These are phyloP conservation scores for Lutjanus argentimaculatus DNA, from an alignment of 2,797 vertebrate genomes.

Conservation along the genomic window DNA sequence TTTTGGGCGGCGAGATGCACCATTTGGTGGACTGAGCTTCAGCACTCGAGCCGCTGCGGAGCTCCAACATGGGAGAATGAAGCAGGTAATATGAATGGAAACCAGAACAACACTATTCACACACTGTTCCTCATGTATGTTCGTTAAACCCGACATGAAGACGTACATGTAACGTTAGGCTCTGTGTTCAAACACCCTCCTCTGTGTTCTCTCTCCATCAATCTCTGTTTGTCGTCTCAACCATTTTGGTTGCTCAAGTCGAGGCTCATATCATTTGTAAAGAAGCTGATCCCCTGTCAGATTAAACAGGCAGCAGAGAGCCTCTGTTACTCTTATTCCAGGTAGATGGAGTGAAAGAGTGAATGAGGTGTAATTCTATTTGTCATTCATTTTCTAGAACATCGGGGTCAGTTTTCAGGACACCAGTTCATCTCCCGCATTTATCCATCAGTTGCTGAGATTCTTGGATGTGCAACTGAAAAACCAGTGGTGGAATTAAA, in stretches of 20 bases:
- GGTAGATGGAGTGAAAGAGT: background rate
- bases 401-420: background rate
- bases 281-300: background rate
- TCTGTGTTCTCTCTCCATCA: background rate
- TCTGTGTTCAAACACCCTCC: background rate
- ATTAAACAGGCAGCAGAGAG: background rate
- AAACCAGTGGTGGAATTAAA: background rate
- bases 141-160: background rate
- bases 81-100: constrained; percentile 55
- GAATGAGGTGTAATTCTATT: background rate
- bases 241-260: constrained; percentile 26
- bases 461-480: background rate
- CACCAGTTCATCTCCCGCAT: background rate
- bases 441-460: background rate
- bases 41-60: background rate
- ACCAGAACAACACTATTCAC: background rate
- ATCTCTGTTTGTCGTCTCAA: constrained; percentile 27
- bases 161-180: background rate
- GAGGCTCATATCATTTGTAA: no score
- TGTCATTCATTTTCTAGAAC: background rate
- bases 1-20: constrained; percentile 28
- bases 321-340: background rate
- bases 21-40: constrained; percentile 33
- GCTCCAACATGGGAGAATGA: constrained; percentile 47
- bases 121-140: rapidly evolving